Base-by-base conservation (phyloP, 2,888 invertebrate species). In the Tinea pellionella region DNA sequence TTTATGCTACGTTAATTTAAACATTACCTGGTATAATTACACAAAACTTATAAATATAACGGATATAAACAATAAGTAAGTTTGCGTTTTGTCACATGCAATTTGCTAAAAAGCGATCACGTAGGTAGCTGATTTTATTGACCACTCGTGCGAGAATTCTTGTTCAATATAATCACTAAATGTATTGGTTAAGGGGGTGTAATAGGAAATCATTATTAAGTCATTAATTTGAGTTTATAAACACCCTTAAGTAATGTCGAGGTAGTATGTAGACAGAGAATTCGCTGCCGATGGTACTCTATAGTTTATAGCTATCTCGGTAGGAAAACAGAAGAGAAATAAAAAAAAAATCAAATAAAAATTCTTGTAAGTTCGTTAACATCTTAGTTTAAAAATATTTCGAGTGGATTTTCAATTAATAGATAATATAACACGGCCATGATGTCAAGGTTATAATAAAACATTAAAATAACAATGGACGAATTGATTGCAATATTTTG, bases 391-490 rank as follows among this genome's bases (percentile, higher is more conserved):
- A 24, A 24, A 24, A 24, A 3, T 24, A 6, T 24, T 24, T 24
- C n/a, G 24, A 24, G 2, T 24, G 24, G 24, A 24, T 24, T 37
- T 9, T 37, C 37, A 37, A 15, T 47, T 47, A 6, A 42, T 42
- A 42, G n/a, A 42, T n/a, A 9, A 42, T 42, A 42, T 42, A 47
- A 47, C 47, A 47, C 47, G 47, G 57, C 16, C 32, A 19, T 32
- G 57, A 32, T 57, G 57, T 32, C 57, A 57, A 57, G 57, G 57
- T 57, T 32, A 57, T 19, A 32, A 32, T 32, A 32, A 32, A 57
- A 57, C 57, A 57, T 57, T 57, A 57, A 57, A 32, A 57, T 32
- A 57, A 30, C 57, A 32, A 32, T 32, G 32, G 32, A 57, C 32
- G 32, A 2, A 32, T 32, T 57, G 57, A 57, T 57, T 57, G 57